These are phyloP conservation scores for Megaceryle torquata DNA, from an alignment of 2,113 vertebrate genomes.

Conservation along the genomic window DNA sequence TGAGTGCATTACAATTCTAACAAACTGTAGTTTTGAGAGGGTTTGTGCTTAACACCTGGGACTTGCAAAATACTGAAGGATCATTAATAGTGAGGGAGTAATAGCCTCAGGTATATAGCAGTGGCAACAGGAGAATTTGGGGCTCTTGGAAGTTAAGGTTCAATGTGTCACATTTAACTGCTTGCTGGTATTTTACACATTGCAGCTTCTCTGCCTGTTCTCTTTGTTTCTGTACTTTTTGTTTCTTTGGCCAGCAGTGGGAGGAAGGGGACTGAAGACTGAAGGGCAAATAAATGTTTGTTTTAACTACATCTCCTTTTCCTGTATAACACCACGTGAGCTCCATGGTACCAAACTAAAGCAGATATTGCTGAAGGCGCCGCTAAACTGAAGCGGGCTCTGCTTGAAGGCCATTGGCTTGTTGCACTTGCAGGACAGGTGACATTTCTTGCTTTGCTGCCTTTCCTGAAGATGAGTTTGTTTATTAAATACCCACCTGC, in stretches of 20 bases:
- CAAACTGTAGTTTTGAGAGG: background rate
- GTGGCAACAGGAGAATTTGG: background rate
- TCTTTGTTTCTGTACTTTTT: background rate
- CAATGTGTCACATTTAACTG: background rate
- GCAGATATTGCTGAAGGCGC: background rate
- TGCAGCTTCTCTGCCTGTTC: background rate
- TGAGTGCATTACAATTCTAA: background rate
- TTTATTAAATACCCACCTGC: background rate
- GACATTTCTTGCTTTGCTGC: background rate
- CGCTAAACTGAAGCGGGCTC: background rate
- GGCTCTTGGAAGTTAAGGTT: background rate
- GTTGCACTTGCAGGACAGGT: background rate
- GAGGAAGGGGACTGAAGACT: constrained; percentile 12
- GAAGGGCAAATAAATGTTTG: constrained; percentile 45
- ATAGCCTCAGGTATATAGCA: background rate
- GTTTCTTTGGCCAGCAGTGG: background rate
- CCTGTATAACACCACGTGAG: background rate
- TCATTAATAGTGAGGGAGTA: background rate
- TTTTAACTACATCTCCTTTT: constrained; percentile 18
- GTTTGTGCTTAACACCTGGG: background rate
- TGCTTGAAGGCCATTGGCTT: background rate
- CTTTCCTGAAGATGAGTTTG: background rate
- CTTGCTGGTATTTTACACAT: background rate
- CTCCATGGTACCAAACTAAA: background rate
- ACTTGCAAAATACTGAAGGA: background rate